phyloP scores from a whole-genome alignment of 1,140 invertebrate genomes.

The Polypedilum pembai region DNA sequence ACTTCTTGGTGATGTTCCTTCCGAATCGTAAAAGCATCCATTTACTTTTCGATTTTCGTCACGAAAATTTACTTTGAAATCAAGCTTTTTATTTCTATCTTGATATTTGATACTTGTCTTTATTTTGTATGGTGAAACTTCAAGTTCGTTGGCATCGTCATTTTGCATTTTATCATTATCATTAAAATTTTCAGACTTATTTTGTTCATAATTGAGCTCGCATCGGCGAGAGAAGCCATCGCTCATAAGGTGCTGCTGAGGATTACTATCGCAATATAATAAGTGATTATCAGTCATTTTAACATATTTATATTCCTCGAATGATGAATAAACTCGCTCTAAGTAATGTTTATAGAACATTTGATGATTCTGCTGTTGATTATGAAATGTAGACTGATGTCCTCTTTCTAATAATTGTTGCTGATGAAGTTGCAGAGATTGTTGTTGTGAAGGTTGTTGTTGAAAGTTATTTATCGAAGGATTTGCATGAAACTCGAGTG shows the following conservation, averaged over 20 bases:
- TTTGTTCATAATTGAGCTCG: background rate
- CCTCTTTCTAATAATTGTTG: background rate
- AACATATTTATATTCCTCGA: background rate
- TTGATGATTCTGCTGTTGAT: background rate
- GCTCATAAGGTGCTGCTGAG: background rate
- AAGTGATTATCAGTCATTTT: background rate
- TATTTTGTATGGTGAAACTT: background rate
- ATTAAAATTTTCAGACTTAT: background rate
- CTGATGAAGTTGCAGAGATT: background rate
- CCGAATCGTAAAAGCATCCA: slow-evolving; percentile 8
- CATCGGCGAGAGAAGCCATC: background rate
- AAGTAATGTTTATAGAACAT: background rate
- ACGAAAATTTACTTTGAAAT: slow-evolving; percentile 23
- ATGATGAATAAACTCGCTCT: background rate
- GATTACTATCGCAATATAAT: background rate
- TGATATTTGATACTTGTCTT: slow-evolving; percentile 12
- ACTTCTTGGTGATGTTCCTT: background rate
- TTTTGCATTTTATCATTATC: slow-evolving; percentile 4
- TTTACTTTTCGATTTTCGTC: slow-evolving; percentile 14
- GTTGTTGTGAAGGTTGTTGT: background rate
- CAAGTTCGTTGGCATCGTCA: slow-evolving; percentile 9
- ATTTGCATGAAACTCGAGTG: background rate
- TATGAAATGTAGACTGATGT: background rate
- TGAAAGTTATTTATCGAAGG: background rate
- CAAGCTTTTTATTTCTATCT: slow-evolving; percentile 12